phyloP scores from a whole-genome alignment of 2,113 vertebrate genomes.

The Trochalopteron elliotii region DNA sequence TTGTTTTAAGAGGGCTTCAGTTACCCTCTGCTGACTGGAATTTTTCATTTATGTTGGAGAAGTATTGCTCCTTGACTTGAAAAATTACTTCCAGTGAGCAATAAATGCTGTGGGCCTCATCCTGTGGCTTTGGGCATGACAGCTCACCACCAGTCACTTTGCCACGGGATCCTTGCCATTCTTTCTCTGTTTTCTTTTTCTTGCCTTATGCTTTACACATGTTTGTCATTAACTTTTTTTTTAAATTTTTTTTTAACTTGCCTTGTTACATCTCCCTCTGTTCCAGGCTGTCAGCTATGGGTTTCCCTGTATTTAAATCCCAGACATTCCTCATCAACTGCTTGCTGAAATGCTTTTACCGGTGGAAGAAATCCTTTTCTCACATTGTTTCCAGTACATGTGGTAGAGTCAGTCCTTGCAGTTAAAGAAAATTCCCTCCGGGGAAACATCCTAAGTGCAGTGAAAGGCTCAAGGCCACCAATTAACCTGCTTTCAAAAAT shows the following conservation, averaged over 20 bases:
- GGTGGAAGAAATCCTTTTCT: not conserved
- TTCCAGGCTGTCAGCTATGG: conserved; percentile 26
- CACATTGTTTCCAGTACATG: not conserved
- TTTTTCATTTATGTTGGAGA: conserved; percentile 48
- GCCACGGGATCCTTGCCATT: conserved; percentile 17
- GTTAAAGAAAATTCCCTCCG: not conserved
- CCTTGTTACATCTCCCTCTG: conserved; percentile 19
- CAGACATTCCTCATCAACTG: conserved; percentile 15
- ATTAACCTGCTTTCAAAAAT: not conserved
- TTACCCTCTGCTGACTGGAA: conserved; percentile 36
- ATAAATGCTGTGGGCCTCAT: conserved; percentile 8
- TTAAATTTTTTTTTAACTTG: not conserved
- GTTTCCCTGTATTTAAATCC: conserved; percentile 5
- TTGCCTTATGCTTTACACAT: conserved; percentile 42
- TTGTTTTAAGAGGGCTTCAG: conserved; percentile 29
- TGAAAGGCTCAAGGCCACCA: not conserved
- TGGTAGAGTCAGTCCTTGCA: not conserved
- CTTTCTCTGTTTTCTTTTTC: conserved; percentile 53
- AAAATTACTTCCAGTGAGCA: conserved; percentile 36
- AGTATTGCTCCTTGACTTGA: conserved; percentile 43
- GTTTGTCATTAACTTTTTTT: conserved; percentile 60
- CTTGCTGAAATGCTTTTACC: conserved; percentile 14
- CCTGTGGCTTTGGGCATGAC: conserved; percentile 38
- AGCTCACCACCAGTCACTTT: conserved; percentile 26
- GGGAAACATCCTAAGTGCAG: not conserved